These are phyloP conservation scores for Phrynocephalus versicolor DNA, from an alignment of 2,113 vertebrate genomes.

Conservation along the genomic window DNA sequence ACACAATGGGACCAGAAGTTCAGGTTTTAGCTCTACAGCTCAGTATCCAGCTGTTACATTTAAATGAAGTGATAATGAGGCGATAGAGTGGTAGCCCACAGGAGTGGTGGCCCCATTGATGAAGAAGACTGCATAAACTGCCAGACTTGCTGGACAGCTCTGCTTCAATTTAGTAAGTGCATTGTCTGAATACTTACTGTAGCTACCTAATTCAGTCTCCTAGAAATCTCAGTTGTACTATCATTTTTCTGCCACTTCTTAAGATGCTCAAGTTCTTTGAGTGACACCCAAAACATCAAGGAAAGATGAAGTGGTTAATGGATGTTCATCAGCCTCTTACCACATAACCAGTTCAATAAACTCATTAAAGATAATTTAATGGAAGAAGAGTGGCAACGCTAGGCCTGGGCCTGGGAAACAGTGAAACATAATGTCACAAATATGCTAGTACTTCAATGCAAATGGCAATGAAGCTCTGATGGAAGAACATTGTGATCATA, in stretches of 20 bases:
- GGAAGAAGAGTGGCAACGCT: conserved; percentile 23
- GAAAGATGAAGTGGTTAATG: accelerated
- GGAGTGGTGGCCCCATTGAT: not conserved
- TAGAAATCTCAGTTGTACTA: conserved; percentile 54
- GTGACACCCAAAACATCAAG: not conserved
- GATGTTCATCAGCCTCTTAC: not conserved
- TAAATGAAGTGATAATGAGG: not conserved
- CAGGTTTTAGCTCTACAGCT: too few relatives aligned
- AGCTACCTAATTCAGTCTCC: conserved; percentile 61
- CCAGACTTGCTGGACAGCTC: not conserved
- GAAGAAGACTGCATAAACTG: not conserved
- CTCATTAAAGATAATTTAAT: not conserved
- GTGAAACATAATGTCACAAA: conserved; percentile 44
- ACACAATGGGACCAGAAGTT: too few relatives aligned
- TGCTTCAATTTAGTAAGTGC: not conserved
- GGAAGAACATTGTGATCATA: conserved; percentile 42
- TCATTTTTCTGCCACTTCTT: conserved; percentile 28
- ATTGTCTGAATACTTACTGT: conserved; percentile 23
- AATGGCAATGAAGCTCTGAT: conserved; percentile 43
- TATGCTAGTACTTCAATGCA: conserved; percentile 32
- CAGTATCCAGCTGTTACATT: too few relatives aligned
- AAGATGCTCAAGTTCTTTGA: conserved; percentile 38
- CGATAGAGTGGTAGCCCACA: not conserved
- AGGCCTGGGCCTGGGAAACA: not conserved
- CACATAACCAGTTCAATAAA: not conserved